phyloP scores from a whole-genome alignment of 1,140 invertebrate species.

The Ooceraea biroi region DNA sequence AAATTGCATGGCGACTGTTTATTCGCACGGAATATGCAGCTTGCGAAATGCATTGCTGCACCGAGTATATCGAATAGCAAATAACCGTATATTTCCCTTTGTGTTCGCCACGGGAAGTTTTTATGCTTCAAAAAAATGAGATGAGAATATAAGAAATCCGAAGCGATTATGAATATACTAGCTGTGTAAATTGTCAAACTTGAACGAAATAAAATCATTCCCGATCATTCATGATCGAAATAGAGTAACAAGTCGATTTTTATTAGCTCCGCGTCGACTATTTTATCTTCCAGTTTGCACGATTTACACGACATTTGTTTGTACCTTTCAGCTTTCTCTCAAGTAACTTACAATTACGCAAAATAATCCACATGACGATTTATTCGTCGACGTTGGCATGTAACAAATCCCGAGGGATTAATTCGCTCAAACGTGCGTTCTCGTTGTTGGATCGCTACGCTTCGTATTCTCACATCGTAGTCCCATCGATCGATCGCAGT shows the following conservation, averaged over 20 bases:
- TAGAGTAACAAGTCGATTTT: too few species aligned
- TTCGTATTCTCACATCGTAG: constrained; percentile 19
- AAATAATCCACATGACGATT: neutral
- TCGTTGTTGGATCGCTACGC: neutral
- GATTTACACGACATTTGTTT: neutral
- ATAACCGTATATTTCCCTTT: neutral
- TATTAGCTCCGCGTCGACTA: neutral
- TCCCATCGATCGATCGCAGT: constrained; percentile 53
- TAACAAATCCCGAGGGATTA: constrained; percentile 1
- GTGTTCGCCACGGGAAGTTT: neutral
- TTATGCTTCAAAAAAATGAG: neutral
- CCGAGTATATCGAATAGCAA: neutral
- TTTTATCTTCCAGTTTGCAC: neutral
- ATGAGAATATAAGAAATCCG: neutral
- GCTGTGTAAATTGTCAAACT: too few species aligned
- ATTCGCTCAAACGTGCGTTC: neutral
- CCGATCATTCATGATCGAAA: too few species aligned
- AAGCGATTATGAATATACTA: neutral
- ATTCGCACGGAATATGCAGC: constrained; percentile 9
- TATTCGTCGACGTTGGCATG: neutral
- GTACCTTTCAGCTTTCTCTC: too few species aligned
- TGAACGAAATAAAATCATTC: too few species aligned
- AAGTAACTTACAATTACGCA: neutral
- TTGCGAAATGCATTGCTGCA: neutral
- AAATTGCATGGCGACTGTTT: constrained; percentile 37